Percentiles rank a stretch among this genome's conserved stretches.
Conservation (phyloP, 2,888 invertebrate species). For the Lasioglossum figueresi region DNA sequence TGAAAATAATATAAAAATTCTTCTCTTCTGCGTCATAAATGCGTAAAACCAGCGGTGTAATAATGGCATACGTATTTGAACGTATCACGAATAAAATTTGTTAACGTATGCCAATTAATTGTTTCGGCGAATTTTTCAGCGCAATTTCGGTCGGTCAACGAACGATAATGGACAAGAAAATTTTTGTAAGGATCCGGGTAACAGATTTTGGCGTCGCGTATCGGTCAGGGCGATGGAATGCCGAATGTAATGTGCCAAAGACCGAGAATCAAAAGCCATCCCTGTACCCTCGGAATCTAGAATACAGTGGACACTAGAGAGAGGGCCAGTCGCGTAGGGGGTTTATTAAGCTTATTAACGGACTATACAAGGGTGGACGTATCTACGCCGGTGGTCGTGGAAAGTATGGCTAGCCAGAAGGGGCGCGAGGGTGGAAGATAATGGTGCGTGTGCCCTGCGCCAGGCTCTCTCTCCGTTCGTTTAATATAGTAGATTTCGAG, state of each 20-base stretch:
- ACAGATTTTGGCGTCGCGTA: background rate
- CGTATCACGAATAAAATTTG: no score
- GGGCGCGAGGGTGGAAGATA: constrained; percentile 60
- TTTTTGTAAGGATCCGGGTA: background rate
- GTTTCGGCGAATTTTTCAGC: background rate
- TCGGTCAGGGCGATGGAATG: background rate
- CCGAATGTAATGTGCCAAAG: constrained; percentile 36
- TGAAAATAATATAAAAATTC: no score
- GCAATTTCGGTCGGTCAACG: background rate
- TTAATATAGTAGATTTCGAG: constrained; percentile 58
- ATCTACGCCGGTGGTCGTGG: constrained; percentile 69
- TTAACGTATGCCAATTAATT: no score
- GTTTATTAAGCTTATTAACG: constrained; percentile 81
- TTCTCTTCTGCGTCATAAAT: no score
- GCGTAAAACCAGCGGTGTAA: no score
- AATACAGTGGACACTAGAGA: constrained; percentile 64
- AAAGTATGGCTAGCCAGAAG: constrained; percentile 65
- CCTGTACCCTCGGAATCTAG: constrained; percentile 71
- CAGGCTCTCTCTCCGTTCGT: constrained; percentile 52
- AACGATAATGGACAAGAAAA: background rate
- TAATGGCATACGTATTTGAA: no score
- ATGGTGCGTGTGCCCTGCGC: constrained; percentile 44
- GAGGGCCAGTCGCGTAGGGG: constrained; percentile 67
- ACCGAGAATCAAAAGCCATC: constrained; percentile 64
- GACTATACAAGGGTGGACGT: constrained; percentile 69